phyloP scores from a whole-genome alignment of 2,888 invertebrate species.

The Endotricha flammealis region DNA sequence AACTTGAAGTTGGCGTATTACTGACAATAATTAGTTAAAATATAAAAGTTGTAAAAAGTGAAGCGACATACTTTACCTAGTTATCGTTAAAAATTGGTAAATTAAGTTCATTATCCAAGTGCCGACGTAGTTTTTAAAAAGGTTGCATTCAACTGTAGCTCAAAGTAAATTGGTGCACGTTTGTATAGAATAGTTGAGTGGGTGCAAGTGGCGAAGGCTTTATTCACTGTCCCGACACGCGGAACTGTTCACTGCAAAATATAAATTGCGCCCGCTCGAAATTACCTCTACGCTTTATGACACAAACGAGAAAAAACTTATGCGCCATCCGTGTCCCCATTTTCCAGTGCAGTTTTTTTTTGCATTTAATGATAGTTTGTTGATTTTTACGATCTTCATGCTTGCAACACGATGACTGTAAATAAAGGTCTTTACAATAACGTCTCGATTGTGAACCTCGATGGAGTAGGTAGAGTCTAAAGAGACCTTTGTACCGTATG shows the following conservation, averaged over 20 bases:
- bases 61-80: no score
- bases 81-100: no score
- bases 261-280: constrained; percentile 59
- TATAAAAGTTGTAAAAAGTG: no score
- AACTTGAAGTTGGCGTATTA: not conserved
- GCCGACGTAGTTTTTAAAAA: constrained; percentile 16
- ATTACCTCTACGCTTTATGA: constrained; percentile 62
- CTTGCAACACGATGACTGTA: no score
- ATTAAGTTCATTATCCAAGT: constrained; percentile 13
- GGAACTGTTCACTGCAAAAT: constrained; percentile 49
- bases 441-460: no score
- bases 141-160: constrained; percentile 23
- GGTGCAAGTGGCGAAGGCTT: constrained; percentile 45
- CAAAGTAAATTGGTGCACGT: constrained; percentile 33
- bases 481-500: no score
- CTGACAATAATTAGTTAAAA: constrained; percentile 7
- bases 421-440: no score
- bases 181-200: constrained; percentile 25
- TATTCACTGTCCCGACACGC: constrained; percentile 45
- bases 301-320: constrained; percentile 52
- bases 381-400: constrained; percentile 1
- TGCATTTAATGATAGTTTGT: constrained; percentile 9
- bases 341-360: constrained; percentile 32
- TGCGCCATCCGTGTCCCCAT: constrained; percentile 39
- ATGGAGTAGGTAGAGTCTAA: no score